Conservation (phyloP, 2,797 vertebrate genomes). For the Schizopygopsis malacanthus region DNA sequence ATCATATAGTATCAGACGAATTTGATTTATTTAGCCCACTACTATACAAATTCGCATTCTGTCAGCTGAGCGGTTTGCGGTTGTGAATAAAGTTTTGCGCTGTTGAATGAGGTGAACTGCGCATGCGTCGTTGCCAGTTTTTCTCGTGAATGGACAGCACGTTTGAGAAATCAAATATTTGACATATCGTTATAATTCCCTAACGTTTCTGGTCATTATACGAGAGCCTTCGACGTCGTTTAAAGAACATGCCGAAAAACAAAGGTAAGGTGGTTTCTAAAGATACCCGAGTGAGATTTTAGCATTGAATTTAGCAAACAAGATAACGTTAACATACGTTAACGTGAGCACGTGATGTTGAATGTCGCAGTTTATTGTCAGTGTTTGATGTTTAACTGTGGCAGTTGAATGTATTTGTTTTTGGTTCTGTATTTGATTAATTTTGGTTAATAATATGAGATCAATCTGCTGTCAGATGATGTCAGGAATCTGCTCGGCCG, state of each 20-base stretch:
- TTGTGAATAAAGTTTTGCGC: constrained; percentile 38
- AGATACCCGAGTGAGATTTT: not conserved
- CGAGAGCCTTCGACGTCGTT: not conserved
- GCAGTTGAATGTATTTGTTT: not conserved
- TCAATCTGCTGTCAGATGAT: not conserved
- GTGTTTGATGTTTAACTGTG: not conserved
- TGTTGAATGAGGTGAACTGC: constrained; percentile 15
- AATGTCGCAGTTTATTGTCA: not conserved
- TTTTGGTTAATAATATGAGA: not conserved
- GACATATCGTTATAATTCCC: not conserved
- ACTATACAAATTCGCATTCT: too few relatives aligned
- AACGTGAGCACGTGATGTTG: not conserved
- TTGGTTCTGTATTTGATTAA: rapidly evolving
- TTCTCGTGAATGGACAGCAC: constrained; percentile 23
- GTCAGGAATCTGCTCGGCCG: not conserved
- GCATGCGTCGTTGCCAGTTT: constrained; percentile 39
- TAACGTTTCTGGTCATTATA: not conserved
- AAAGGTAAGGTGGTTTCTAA: constrained; percentile 72
- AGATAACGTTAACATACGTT: not conserved
- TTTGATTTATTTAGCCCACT: rapidly evolving
- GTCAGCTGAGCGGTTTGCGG: too few relatives aligned
- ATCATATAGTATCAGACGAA: not conserved
- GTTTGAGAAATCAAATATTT: not conserved
- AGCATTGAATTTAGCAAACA: constrained; percentile 4
- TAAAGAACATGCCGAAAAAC: constrained; percentile 82